Evolutionary conservation across 2,113 vertebrate species (phyloP).

Genomic region (Centrocercus urophasianus): DNA sequence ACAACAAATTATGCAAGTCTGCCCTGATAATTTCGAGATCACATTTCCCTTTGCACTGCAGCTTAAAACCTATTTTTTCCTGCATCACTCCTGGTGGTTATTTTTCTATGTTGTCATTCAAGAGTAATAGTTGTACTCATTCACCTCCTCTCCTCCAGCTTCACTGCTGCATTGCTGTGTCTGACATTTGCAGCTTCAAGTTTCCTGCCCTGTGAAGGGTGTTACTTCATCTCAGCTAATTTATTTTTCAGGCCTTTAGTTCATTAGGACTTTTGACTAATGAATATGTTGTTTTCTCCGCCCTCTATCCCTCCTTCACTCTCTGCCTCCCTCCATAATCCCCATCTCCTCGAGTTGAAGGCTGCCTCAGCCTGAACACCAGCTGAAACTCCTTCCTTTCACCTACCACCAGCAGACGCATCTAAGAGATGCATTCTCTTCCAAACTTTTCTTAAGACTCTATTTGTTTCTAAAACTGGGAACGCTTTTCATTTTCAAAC

Average conservation of each 20-base stretch:
- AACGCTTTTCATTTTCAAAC: slow-evolving; percentile 50
- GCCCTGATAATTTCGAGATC: background rate
- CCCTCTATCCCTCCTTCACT: background rate
- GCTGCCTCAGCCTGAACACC: slow-evolving; percentile 32
- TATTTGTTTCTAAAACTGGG: slow-evolving; percentile 45
- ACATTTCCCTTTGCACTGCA: background rate
- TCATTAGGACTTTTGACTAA: background rate
- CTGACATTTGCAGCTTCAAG: background rate
- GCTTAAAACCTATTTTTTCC: background rate
- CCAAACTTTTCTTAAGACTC: background rate
- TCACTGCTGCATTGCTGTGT: background rate
- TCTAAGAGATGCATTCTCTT: background rate
- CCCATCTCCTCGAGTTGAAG: background rate
- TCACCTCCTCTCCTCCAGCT: background rate
- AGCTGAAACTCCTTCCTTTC: slow-evolving; percentile 14
- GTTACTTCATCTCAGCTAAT: background rate
- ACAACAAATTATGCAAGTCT: background rate
- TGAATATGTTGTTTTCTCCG: background rate
- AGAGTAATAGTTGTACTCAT: background rate
- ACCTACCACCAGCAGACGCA: background rate
- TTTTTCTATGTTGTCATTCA: background rate
- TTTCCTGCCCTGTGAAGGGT: background rate
- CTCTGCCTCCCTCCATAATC: background rate
- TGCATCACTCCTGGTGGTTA: background rate
- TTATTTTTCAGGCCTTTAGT: background rate